A percentile compares a stretch with the other conserved stretches of the same genome.
Evolutionary conservation across 2,797 vertebrate species (phyloP).

Genomic region (Pantherophis alleghaniensis): DNA sequence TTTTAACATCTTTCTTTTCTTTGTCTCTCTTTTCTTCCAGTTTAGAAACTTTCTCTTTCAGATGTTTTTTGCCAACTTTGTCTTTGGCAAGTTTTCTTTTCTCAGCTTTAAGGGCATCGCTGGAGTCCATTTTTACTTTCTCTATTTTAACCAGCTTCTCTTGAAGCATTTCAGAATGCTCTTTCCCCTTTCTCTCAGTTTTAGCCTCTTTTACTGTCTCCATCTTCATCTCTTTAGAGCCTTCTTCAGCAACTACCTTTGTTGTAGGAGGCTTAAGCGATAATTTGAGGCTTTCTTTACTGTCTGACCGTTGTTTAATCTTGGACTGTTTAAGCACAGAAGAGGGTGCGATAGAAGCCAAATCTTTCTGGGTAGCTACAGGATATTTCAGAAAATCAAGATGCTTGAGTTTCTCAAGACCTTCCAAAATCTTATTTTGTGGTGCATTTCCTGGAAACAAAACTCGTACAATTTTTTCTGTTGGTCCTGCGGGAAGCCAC

Average conservation of each 20-base stretch:
- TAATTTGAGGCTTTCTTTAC: constrained; percentile 96
- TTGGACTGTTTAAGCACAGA: constrained; percentile 91
- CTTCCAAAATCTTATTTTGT: constrained; percentile 98
- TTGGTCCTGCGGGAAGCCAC: constrained; percentile 93
- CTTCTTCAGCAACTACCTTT: constrained; percentile 78
- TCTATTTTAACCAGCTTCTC: constrained; percentile 84
- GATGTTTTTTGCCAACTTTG: constrained; percentile 86
- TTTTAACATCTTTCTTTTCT: constrained; percentile 95
- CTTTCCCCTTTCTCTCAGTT: constrained; percentile 86
- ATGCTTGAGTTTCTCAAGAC: constrained; percentile 94
- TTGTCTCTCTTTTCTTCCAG: constrained; percentile 97
- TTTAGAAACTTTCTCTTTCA: constrained; percentile 87
- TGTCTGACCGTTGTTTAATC: constrained; percentile 93
- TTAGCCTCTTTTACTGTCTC: constrained; percentile 87
- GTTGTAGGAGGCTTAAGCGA: constrained; percentile 79
- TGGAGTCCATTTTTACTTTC: constrained; percentile 77
- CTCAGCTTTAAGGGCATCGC: constrained; percentile 81
- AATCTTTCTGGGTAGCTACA: constrained; percentile 93
- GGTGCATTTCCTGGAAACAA: constrained; percentile 98
- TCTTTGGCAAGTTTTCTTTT: constrained; percentile 91
- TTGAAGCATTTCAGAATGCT: constrained; percentile 77
- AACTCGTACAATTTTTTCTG: constrained; percentile 95
- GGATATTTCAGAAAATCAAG: constrained; percentile 94
- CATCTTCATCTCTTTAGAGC: constrained; percentile 74
- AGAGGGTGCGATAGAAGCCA: constrained; percentile 82